A percentile compares a stretch with the other conserved stretches of the same genome.
Evolutionary conservation across 2,113 vertebrate species (phyloP).

Genomic region (Acrocephalus arundinaceus): DNA sequence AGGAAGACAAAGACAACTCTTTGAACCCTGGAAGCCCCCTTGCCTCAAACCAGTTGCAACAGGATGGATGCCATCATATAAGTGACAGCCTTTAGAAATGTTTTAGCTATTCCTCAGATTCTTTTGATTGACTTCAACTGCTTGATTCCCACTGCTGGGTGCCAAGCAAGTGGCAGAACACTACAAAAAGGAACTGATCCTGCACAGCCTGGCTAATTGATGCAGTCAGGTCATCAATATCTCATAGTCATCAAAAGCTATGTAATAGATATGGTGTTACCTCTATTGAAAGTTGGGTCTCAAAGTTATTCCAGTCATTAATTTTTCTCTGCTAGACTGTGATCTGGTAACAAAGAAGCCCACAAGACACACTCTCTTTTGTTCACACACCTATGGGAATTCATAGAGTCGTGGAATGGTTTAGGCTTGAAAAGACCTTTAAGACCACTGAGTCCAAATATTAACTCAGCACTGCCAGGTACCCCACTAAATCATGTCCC

Average conservation of each 20-base stretch:
- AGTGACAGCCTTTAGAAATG: neutral
- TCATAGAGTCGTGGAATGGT: neutral
- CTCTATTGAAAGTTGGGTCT: neutral
- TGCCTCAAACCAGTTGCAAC: neutral
- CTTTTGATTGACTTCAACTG: neutral
- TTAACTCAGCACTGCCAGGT: neutral
- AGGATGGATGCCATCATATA: neutral
- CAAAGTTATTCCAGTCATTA: neutral
- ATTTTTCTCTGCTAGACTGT: neutral
- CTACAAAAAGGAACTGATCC: neutral
- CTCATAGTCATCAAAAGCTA: neutral
- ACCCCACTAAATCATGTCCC: neutral
- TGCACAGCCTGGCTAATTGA: neutral
- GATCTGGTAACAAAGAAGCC: neutral
- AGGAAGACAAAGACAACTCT: neutral
- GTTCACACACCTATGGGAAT: neutral
- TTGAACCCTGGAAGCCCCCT: neutral
- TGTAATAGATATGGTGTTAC: neutral
- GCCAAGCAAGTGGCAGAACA: neutral
- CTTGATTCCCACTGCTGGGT: neutral
- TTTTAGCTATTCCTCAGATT: neutral
- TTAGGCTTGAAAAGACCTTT: neutral
- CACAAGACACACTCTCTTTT: neutral
- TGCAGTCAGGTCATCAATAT: neutral
- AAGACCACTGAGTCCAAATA: neutral